Conservation (phyloP, 2,888 invertebrate species). For the Agriopis aurantiaria region DNA sequence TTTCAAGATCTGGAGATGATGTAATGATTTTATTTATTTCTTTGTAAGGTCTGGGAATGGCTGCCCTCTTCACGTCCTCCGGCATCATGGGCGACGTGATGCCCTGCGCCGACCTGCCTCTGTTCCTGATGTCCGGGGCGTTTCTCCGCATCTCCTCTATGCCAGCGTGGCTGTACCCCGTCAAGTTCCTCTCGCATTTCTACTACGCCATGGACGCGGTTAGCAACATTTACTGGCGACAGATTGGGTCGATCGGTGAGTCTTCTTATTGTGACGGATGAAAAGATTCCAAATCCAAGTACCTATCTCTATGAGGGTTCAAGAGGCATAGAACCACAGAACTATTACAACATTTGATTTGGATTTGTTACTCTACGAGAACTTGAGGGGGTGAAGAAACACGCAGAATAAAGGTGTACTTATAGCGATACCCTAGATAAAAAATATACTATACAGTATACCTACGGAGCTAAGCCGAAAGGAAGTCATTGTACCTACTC, state of each 20-base stretch:
- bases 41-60: conserved; percentile 76
- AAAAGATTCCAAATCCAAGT: no score
- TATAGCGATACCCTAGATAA: no score
- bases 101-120: conserved; percentile 78
- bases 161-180: conserved; percentile 70
- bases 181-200: conserved; percentile 83
- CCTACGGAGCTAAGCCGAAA: no score
- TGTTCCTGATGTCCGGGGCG: conserved; percentile 80
- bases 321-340: no score
- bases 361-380: no score
- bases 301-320: no score
- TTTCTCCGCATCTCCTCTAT: conserved; percentile 76
- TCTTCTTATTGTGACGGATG: not conserved
- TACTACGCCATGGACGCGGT: conserved; percentile 83
- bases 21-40: not conserved
- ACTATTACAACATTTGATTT: no score
- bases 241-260: conserved; percentile 79
- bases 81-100: conserved; percentile 78
- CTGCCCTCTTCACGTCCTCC: conserved; percentile 75
- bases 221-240: conserved; percentile 84
- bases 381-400: no score
- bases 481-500: no score
- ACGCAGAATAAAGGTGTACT: no score
- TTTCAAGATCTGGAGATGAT: no score
- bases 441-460: no score